Evolutionary conservation across 2,113 vertebrate genomes (phyloP), one percentile per base, ranked within the genome.

Genomic region (Aegotheles bennettii): DNA sequence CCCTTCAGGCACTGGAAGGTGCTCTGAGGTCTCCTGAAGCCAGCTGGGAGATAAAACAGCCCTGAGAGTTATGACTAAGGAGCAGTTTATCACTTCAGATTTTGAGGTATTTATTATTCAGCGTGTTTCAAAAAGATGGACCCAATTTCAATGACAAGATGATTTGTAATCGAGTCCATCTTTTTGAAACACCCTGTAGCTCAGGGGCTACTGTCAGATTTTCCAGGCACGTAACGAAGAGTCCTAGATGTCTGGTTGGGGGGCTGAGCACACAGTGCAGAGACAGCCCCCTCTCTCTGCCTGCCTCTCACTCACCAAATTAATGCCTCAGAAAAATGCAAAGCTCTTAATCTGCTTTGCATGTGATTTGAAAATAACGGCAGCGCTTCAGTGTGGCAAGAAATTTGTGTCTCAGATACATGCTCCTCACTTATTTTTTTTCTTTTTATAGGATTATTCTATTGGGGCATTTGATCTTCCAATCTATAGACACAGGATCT

Each of bases 331-430:
- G 64, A 96, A 95, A 96, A 96, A 93, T 79, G 81, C 79, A 94
- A 88, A 96, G 84, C 86, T 92, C 61, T 96, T 95, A 94, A 95
- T 86, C 71, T 87, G 63, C 78, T 95, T 95, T 85, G 63, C 35
- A 40, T 35, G 77, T 60, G 85, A 84, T 76, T 82, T 89, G 87
- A 92, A 95, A 94, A 91, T 92, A 88, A 61, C 18, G 57, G 77
- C 85, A 94, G 81, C 1, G 9, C 59, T 91, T 94, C 36, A 53
- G 71, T 21, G 21, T 3, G 1, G 50, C 67, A 57, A 89, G 61
- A 38, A 82, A 65, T 0, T 8, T 53, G 24, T 0, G 0, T 74
- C 79, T 69, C 50, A 69, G 38, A 42, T 48, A 76, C 8, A 25
- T 65, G 67, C 48, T 90, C 43, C 51, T 89, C 14, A 9, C 53